These are phyloP conservation scores for Macrophya annulata DNA, from an alignment of 2,888 invertebrate genomes.

Conservation along the genomic window DNA sequence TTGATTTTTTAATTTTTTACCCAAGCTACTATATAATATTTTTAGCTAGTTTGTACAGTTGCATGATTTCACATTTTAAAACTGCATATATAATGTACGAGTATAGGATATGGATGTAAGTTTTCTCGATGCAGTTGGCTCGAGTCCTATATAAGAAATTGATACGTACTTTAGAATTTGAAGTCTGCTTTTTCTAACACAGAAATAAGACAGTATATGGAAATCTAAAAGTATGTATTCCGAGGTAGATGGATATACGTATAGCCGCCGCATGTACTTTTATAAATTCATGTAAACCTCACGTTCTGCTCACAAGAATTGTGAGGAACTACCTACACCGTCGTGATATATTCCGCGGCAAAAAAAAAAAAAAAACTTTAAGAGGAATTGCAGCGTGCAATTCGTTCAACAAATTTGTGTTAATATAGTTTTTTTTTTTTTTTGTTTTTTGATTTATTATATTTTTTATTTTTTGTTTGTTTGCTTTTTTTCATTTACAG, in stretches of 20 bases:
- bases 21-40: too few species aligned
- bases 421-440: too few species aligned
- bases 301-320: not conserved
- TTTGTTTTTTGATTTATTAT: too few species aligned
- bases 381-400: constrained; percentile 2
- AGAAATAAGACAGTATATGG: not conserved
- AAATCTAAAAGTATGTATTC: not conserved
- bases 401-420: not conserved
- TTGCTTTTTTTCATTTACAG: too few species aligned
- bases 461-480: too few species aligned
- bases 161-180: not conserved
- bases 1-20: too few species aligned
- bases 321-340: not conserved
- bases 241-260: not conserved
- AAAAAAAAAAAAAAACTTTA: not conserved
- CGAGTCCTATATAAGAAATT: not conserved
- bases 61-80: not conserved
- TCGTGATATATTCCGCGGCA: not conserved
- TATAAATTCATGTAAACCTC: constrained; percentile 10
- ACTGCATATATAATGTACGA: not conserved
- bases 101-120: not conserved
- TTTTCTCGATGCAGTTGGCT: not conserved
- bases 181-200: not conserved
- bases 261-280: not conserved
- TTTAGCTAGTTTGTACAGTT: not conserved